A percentile compares a stretch with the other conserved stretches of the same genome.
phyloP scores from a whole-genome alignment of 1,140 invertebrate genomes.

The Anastatus disparis region DNA sequence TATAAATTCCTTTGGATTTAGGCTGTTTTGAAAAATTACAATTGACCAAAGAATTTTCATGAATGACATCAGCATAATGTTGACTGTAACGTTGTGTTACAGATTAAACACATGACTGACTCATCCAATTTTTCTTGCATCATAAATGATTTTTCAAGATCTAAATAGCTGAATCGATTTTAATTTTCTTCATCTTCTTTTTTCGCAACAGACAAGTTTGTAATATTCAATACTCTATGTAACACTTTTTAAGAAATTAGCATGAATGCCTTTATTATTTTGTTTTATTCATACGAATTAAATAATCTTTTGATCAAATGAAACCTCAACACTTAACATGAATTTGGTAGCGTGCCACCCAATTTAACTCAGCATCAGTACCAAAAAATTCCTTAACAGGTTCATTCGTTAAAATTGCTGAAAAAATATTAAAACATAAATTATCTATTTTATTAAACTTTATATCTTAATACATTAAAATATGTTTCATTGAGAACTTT shows the following conservation, averaged over 20 bases:
- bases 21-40: too few species aligned
- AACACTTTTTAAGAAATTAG: not conserved
- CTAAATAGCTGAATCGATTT: too few species aligned
- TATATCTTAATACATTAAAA: not conserved
- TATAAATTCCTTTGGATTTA: too few species aligned
- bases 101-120: too few species aligned
- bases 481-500: not conserved
- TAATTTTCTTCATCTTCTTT: too few species aligned
- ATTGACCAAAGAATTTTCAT: too few species aligned
- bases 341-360: slow-evolving; percentile 85
- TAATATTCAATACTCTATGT: not conserved
- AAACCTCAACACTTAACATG: slow-evolving; percentile 91
- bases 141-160: too few species aligned
- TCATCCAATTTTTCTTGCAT: too few species aligned
- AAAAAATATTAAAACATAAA: slow-evolving; percentile 36
- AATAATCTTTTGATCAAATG: slow-evolving; percentile 86
- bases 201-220: too few species aligned
- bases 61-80: too few species aligned
- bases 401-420: slow-evolving; percentile 49
- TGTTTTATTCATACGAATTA: slow-evolving; percentile 63
- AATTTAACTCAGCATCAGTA: slow-evolving; percentile 67
- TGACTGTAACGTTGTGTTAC: too few species aligned
- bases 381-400: slow-evolving; percentile 67
- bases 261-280: not conserved
- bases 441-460: slow-evolving; percentile 14